These are phyloP conservation scores for Mormoops blainvillei DNA, from an alignment of 2,113 vertebrate genomes.

Conservation along the genomic window DNA sequence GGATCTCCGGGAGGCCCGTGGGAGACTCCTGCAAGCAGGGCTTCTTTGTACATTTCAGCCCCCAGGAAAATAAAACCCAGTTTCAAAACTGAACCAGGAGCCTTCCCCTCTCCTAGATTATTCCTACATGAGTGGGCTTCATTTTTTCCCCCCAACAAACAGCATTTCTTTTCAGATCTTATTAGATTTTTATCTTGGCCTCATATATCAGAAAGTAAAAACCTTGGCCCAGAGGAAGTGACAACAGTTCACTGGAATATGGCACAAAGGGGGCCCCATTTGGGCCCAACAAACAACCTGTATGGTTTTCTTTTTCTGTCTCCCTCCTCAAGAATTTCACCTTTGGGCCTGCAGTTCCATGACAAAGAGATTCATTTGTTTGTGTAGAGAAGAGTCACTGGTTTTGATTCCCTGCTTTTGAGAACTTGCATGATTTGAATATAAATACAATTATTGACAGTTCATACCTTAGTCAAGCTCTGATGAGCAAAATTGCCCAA, in stretches of 20 bases:
- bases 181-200: constrained; percentile 5
- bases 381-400: neutral
- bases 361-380: neutral
- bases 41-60: neutral
- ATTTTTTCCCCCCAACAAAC: neutral
- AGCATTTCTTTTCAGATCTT: neutral
- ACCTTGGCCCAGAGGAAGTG: neutral
- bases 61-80: neutral
- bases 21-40: constrained; percentile 15
- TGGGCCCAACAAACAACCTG: neutral
- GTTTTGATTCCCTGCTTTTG: neutral
- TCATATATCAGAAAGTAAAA: neutral
- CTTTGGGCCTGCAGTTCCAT: neutral
- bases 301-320: neutral
- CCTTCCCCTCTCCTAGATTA: neutral
- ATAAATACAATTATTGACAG: neutral
- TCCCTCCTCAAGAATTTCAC: neutral
- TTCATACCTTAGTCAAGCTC: neutral
- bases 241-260: neutral
- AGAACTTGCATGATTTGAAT: neutral
- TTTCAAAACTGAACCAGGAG: neutral
- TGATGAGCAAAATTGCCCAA: neutral
- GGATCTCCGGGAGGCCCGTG: neutral
- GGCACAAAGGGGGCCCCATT: neutral
- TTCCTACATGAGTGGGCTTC: neutral